phyloP scores from a whole-genome alignment of 2,888 invertebrate species.

The Tinea trinotella region DNA sequence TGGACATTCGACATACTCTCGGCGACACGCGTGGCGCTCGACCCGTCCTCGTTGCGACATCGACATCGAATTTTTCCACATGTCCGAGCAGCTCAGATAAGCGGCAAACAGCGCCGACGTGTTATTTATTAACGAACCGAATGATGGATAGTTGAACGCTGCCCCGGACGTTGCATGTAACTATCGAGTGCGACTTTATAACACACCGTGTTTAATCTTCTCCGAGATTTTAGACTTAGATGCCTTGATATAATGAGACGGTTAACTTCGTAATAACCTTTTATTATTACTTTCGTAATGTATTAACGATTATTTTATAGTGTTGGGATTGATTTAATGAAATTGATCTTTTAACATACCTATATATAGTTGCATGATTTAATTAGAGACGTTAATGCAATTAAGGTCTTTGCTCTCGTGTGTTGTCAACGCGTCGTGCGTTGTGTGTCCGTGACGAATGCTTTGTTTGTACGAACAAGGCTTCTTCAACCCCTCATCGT shows the following conservation, averaged over 20 bases:
- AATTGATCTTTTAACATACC: conserved; percentile 8
- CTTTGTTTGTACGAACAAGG: conserved; percentile 52
- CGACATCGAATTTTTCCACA: conserved; percentile 72
- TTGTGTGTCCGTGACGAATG: conserved; percentile 54
- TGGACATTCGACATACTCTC: neutral
- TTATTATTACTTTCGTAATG: neutral
- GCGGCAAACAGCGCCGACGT: conserved; percentile 60
- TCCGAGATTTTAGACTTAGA: conserved; percentile 4
- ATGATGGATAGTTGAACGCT: conserved; percentile 72
- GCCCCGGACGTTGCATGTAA: conserved; percentile 52
- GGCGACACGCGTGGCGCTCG: conserved; percentile 61
- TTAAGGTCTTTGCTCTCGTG: conserved; percentile 11
- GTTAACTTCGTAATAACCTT: neutral
- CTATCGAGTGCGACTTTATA: conserved; percentile 10
- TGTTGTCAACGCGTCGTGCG: conserved; percentile 27
- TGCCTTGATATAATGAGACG: conserved; percentile 15
- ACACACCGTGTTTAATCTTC: conserved; percentile 15
- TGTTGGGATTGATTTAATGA: neutral
- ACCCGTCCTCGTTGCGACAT: conserved; percentile 53
- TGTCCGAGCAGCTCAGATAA: conserved; percentile 68
- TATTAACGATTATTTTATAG: neutral
- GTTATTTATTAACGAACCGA: conserved; percentile 73
- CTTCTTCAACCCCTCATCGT: conserved; percentile 38
- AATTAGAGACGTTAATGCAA: conserved; percentile 21
- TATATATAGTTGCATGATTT: conserved; percentile 22